phyloP scores from a whole-genome alignment of 2,888 invertebrate species.

The Parasteatoda lunata region DNA sequence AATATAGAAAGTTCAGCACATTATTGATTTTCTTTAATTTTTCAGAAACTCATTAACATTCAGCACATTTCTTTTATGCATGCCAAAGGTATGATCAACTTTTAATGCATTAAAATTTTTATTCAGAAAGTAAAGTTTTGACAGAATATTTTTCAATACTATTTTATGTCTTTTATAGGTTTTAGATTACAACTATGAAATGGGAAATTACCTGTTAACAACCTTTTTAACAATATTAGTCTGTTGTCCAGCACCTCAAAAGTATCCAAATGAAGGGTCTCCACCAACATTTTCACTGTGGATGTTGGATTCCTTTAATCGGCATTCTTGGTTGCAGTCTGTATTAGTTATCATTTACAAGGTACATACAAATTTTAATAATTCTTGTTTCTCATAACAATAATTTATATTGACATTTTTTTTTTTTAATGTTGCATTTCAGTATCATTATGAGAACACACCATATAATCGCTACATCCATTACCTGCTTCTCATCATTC shows the following conservation, averaged over 20 bases:
- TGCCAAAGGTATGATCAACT: constrained; percentile 80
- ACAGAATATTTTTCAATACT: not conserved
- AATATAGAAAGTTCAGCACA: too few relatives aligned
- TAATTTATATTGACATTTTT: not conserved
- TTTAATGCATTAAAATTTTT: not conserved
- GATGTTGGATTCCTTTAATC: constrained; percentile 88
- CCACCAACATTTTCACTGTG: constrained; percentile 87
- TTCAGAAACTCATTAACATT: constrained; percentile 91
- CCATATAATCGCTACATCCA: constrained; percentile 80
- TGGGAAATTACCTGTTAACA: constrained; percentile 91
- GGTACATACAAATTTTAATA: constrained; percentile 76
- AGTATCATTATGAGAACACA: constrained; percentile 76
- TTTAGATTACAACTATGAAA: constrained; percentile 94
- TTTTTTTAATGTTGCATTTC: not conserved
- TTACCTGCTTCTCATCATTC: constrained; percentile 88
- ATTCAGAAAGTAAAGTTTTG: too few relatives aligned
- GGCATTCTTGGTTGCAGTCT: constrained; percentile 94
- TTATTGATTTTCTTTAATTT: not conserved
- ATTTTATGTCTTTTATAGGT: constrained; percentile 75
- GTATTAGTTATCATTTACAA: constrained; percentile 95
- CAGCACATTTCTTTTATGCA: constrained; percentile 93
- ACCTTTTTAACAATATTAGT: constrained; percentile 86
- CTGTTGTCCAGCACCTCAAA: constrained; percentile 86
- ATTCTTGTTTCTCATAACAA: not conserved
- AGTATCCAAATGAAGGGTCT: constrained; percentile 78